These are phyloP conservation scores for Octomys mimax DNA, from an alignment of 2,797 vertebrate genomes.

Conservation along the genomic window DNA sequence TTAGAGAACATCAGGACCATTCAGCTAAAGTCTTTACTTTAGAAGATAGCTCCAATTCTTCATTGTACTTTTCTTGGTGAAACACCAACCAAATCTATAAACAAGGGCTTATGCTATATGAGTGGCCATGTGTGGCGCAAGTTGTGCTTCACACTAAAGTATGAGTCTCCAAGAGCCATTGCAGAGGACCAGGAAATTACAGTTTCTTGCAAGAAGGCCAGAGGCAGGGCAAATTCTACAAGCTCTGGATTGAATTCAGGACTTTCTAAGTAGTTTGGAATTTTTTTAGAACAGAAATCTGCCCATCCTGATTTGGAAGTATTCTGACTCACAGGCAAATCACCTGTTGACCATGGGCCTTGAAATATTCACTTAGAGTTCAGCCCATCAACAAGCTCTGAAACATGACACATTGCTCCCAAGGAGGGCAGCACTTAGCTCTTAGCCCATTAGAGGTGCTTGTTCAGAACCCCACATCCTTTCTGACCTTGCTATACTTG, in stretches of 20 bases:
- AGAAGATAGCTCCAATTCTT: slow-evolving; percentile 5
- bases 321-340: slow-evolving; percentile 43
- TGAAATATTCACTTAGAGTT: slow-evolving; percentile 37
- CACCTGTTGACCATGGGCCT: slow-evolving; percentile 27
- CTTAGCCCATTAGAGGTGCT: background rate
- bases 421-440: no score
- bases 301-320: background rate
- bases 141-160: background rate
- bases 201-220: slow-evolving; percentile 49
- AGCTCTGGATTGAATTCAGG: slow-evolving; percentile 65
- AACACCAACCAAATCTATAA: background rate
- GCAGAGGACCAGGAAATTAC: slow-evolving; percentile 5
- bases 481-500: background rate
- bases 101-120: background rate
- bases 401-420: background rate
- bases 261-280: slow-evolving; percentile 48
- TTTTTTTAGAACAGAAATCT: slow-evolving; percentile 38
- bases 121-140: background rate
- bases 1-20: background rate
- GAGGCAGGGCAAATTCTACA: background rate
- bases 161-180: background rate
- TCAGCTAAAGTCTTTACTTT: background rate
- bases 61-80: slow-evolving; percentile 22
- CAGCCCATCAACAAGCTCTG: background rate
- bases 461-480: background rate